Evolutionary conservation across 2,797 vertebrate species (phyloP).

Genomic region (Melanotaenia nigrans): DNA sequence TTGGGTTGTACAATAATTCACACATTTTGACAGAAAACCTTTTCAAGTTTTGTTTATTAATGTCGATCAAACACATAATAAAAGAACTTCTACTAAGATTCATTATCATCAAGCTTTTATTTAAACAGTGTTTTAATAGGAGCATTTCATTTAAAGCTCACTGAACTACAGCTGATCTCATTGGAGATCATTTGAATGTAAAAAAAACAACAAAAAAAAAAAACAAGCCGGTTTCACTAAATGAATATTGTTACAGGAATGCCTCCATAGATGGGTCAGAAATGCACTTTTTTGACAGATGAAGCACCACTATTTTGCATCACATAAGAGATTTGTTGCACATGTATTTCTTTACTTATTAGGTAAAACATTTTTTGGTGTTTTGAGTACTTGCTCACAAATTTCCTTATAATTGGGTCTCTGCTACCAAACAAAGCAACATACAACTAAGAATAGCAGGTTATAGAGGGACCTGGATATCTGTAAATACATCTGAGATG

Average conservation of each 20-base stretch:
- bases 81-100: background rate
- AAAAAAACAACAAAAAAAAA: background rate
- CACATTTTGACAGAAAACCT: background rate
- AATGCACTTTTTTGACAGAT: constrained; percentile 14
- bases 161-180: constrained; percentile 4
- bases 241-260: constrained; percentile 8
- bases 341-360: background rate
- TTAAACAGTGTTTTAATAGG: background rate
- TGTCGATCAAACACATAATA: background rate
- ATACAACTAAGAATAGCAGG: constrained; percentile 26
- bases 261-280: background rate
- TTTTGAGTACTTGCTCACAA: background rate
- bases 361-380: background rate
- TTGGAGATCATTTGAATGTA: background rate
- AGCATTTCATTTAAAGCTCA: background rate
- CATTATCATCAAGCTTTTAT: constrained; percentile 5
- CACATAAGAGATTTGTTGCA: background rate
- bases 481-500: constrained; percentile 63
- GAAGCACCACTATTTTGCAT: constrained; percentile 20
- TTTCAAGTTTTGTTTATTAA: constrained; percentile 2
- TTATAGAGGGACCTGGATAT: constrained; percentile 21
- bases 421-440: constrained; percentile 17
- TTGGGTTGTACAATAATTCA: too few species aligned
- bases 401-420: background rate
- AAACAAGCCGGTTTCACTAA: background rate